Base-by-base conservation (phyloP, 2,113 vertebrate genomes). In the Nibea coibor region DNA sequence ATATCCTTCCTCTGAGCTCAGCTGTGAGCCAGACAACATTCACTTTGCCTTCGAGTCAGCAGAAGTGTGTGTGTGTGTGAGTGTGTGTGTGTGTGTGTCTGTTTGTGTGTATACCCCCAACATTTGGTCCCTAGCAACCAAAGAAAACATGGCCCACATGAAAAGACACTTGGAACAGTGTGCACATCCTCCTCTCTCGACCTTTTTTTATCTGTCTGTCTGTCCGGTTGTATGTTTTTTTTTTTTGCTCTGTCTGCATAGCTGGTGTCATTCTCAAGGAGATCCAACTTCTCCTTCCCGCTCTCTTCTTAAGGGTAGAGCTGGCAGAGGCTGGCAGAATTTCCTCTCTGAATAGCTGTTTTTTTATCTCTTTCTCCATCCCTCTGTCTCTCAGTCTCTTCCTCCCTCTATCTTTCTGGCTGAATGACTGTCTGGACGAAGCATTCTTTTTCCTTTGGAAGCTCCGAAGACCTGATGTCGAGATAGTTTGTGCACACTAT, bases 221-320 rank as follows among this genome's bases (percentile, higher is more conserved):
- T 73, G 22, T 82, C 67, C 89, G 35, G 35, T 39, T 9, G 35
- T 8, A 39, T 45, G 57, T 82, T 61, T 72, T 68, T 28, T 26
- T 26, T 28, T 28, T 78, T 74, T 75, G 48, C 75, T 48, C 62
- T 80, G 75, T 85, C 75, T 89, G 67, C 61, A 68, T 16, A 56
- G 81, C 57, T 83, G 83, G 82, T 78, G 39, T 87, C 84, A 74
- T 72, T 79, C 64, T 87, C 72, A 71, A 80, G 62, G 61, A 89
- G 80, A 89, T 68, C 80, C 69, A 80, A 65, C 83, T 77, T 73
- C 65, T 88, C 73, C 68, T 83, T 68, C 47, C 43, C 56, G 20
- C 31, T 83, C 68, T 66, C 68, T 87, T 79, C 84, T 78, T 79
- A 62, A 63, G 70, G 73, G 73, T 48, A 69, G 66, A 80, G 75